Base-by-base conservation (phyloP, 2,888 invertebrate genomes). In the Epistrophe grossulariae region DNA sequence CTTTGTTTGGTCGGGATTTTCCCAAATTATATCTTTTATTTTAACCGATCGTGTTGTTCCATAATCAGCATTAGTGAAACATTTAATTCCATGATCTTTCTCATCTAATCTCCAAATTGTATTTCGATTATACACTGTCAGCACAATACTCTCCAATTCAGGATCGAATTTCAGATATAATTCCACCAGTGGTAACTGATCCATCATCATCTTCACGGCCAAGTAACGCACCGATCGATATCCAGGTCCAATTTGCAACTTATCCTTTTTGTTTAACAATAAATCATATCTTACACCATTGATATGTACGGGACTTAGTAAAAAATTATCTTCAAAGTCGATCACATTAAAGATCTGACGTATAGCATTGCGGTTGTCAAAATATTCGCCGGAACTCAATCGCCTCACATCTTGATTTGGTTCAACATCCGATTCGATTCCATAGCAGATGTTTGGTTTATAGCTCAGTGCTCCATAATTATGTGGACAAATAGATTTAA, bases 11-110 rank as follows among this genome's bases (percentile, higher is more conserved):
- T 88, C 76, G 8, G 88, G 64, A 59, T 90, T 91, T 79, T 91
- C 90, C 92, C 92, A 92, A 55, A 91, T 89, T 19, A 89, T 77
- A 17, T 94, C 91, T 79, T 93, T 92, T 9, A 94, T 90, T 85
- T 94, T 91, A 0, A 94, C 93, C 5, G 92, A 93, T 87, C 91
- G 93, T 28, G 94, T 92, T 87, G 94, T 93, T 6, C 94, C 94
- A 88, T 94, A 93, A 28, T 91, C 90, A 0, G 94, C 94, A 89
- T 95, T 94, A 4, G 95, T 94, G 90, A 95, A 95, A 90, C 95
- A 95, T 89, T 94, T 94, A 60, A 95, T 92, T 6, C 94, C 94
- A 88, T 92, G 93, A 80, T 94, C 93, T 50, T 92, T 89, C 9
- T 89, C 78, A 8, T 82, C 79, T 55, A 88, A 57, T 82, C 93